These are phyloP conservation scores for Temnothorax nylanderi DNA, from an alignment of 1,140 invertebrate genomes.

Conservation along the genomic window DNA sequence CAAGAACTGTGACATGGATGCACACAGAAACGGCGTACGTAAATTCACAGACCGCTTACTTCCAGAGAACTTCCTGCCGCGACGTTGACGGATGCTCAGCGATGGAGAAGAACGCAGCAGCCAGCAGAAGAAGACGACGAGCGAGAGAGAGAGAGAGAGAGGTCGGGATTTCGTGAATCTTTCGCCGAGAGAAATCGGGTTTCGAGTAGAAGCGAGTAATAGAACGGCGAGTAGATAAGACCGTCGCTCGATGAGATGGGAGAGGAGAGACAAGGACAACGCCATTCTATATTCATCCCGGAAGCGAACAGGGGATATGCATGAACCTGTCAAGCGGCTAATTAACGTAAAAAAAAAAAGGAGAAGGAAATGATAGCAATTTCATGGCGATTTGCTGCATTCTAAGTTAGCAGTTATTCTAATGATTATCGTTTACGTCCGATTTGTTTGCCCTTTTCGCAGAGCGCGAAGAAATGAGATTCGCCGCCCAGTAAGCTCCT, in stretches of 20 bases:
- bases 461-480: slow-evolving; percentile 31
- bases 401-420: slow-evolving; percentile 23
- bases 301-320: background rate
- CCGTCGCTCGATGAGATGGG: slow-evolving; percentile 3
- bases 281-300: slow-evolving; percentile 42
- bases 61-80: slow-evolving; percentile 35
- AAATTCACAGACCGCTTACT: slow-evolving; percentile 56
- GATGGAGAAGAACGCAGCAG: slow-evolving; percentile 46
- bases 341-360: background rate
- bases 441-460: slow-evolving; percentile 34
- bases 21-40: slow-evolving; percentile 42
- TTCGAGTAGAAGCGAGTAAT: slow-evolving; percentile 63
- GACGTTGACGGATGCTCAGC: slow-evolving; percentile 64
- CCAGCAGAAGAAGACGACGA: slow-evolving; percentile 41
- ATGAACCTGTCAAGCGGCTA: slow-evolving; percentile 15
- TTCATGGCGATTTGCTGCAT: slow-evolving; percentile 71
- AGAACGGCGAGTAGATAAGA: slow-evolving; percentile 56
- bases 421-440: slow-evolving; percentile 36
- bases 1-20: slow-evolving; percentile 50
- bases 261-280: slow-evolving; percentile 30
- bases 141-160: slow-evolving; percentile 1
- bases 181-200: slow-evolving; percentile 51
- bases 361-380: slow-evolving; percentile 64
- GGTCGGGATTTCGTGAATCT: slow-evolving; percentile 65
- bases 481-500: slow-evolving; percentile 21